phyloP scores from a whole-genome alignment of 2,113 vertebrate genomes.

The Orcinus orca region DNA sequence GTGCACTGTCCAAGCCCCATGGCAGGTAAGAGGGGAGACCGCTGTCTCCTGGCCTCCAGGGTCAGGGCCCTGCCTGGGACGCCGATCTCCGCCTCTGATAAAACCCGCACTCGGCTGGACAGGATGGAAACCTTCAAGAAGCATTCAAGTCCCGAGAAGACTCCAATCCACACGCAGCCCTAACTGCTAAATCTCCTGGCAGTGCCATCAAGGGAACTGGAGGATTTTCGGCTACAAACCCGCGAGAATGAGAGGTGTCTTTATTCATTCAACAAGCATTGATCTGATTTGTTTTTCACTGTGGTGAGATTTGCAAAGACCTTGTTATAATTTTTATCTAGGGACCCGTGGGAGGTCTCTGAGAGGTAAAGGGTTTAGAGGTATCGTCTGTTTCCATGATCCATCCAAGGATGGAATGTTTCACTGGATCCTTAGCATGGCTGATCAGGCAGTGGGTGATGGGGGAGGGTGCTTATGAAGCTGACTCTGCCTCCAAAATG shows the following conservation, averaged over 20 bases:
- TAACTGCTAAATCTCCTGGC: background rate
- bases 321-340: background rate
- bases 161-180: background rate
- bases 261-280: background rate
- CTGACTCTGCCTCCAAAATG: background rate
- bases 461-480: background rate
- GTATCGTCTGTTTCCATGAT: background rate
- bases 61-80: background rate
- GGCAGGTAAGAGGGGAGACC: background rate
- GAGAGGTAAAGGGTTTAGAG: background rate
- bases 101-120: background rate
- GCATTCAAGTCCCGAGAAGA: background rate
- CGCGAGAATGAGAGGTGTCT: background rate
- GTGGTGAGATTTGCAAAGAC: background rate
- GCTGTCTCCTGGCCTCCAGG: background rate
- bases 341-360: background rate
- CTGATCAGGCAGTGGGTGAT: background rate
- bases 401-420: background rate
- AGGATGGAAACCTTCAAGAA: background rate
- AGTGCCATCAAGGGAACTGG: background rate
- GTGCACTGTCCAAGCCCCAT: no score
- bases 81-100: background rate
- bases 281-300: background rate
- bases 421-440: background rate
- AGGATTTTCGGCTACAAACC: background rate